Percentiles rank a stretch among this genome's conserved stretches.
Evolutionary conservation across 2,113 vertebrate genomes (phyloP).

Genomic region (Synodontis membranacea): DNA sequence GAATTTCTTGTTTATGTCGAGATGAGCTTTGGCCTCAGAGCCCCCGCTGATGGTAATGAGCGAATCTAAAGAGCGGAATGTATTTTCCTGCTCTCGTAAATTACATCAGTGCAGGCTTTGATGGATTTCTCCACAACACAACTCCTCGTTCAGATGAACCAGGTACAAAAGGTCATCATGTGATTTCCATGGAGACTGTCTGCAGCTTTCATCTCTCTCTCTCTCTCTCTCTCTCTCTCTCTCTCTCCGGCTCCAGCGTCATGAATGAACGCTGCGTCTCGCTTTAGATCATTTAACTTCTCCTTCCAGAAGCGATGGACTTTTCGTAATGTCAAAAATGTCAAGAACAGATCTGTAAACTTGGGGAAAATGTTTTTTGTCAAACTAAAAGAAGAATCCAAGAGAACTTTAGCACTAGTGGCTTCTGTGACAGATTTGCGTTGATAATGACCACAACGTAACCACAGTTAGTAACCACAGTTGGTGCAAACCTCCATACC

Average conservation of each 20-base stretch:
- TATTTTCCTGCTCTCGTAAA: background rate
- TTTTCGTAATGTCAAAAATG: background rate
- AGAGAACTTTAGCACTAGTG: background rate
- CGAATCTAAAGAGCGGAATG: background rate
- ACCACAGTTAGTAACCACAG: background rate
- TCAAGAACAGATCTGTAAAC: no score
- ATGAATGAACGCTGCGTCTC: background rate
- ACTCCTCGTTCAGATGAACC: background rate
- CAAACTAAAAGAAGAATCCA: background rate
- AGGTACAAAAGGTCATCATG: background rate
- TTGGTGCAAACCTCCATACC: background rate
- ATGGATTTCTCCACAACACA: background rate
- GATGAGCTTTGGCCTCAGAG: background rate
- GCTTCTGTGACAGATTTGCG: background rate
- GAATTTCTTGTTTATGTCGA: background rate
- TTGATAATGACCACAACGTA: background rate
- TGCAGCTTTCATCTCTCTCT: background rate
- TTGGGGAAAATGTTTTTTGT: background rate
- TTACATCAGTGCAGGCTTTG: background rate
- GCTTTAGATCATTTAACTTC: background rate
- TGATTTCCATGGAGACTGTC: slow-evolving; percentile 8
- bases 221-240: background rate
- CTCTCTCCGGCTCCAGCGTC: no score
- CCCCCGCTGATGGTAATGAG: background rate
- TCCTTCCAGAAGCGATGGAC: background rate